A percentile compares a stretch with the other conserved stretches of the same genome.
phyloP scores from a whole-genome alignment of 2,113 vertebrate species.

The Peromyscus californicus region DNA sequence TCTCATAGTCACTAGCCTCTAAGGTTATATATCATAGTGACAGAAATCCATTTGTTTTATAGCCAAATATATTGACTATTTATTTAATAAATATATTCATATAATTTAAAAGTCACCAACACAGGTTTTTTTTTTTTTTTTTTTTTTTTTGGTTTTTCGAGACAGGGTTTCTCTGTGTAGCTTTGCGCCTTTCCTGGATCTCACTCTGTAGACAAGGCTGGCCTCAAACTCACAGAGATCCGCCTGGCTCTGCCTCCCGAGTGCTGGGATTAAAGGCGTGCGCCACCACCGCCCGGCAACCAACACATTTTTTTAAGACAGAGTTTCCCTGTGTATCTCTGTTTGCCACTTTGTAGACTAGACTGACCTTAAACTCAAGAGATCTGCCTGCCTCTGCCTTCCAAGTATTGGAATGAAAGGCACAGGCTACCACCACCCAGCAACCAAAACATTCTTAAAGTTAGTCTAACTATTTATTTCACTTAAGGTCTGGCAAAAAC shows the following conservation, averaged over 20 bases:
- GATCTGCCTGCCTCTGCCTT: too few relatives aligned
- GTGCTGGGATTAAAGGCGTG: rapidly evolving
- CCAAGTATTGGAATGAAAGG: too few relatives aligned
- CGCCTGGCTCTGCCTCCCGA: not conserved
- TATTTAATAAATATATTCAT: not conserved
- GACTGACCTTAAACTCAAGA: too few relatives aligned
- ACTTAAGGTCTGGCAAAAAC: not conserved
- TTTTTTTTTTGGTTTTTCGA: too few relatives aligned
- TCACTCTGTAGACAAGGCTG: not conserved
- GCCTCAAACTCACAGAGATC: not conserved
- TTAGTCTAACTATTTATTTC: not conserved
- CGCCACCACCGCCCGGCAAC: too few relatives aligned
- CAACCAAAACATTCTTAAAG: not conserved
- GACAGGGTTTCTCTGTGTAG: not conserved
- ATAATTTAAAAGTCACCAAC: not conserved
- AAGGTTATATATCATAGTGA: not conserved
- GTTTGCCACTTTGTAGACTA: too few relatives aligned
- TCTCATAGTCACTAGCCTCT: not conserved
- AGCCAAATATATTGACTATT: not conserved
- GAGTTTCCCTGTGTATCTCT: too few relatives aligned
- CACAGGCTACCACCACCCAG: not conserved
- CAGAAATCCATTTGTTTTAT: not conserved
- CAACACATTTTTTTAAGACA: too few relatives aligned
- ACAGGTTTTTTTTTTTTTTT: not conserved
- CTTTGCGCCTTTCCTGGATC: too few relatives aligned